Percentiles rank a stretch among this genome's conserved stretches.
Evolutionary conservation across 2,113 vertebrate species (phyloP).

Genomic region (Oenanthe melanoleuca): DNA sequence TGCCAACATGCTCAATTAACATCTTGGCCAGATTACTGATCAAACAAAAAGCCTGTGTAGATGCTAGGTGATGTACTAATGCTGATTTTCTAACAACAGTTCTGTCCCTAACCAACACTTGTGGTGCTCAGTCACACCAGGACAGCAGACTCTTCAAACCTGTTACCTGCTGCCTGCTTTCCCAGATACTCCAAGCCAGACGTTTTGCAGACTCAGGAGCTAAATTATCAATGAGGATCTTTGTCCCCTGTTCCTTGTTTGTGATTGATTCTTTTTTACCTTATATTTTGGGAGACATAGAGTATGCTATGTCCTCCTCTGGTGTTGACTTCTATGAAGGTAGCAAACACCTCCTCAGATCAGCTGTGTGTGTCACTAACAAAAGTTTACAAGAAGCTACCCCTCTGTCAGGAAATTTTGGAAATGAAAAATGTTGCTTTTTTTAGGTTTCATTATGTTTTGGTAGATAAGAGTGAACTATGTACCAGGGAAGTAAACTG

Average conservation of each 20-base stretch:
- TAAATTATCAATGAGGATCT: background rate
- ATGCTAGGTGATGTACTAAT: background rate
- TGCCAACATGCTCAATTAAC: background rate
- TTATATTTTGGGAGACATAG: background rate
- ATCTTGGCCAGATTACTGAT: background rate
- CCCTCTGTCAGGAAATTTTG: background rate
- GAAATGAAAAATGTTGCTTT: background rate
- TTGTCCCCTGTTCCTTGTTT: background rate
- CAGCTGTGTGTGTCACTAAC: background rate
- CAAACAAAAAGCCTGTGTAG: background rate
- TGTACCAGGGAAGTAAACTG: background rate
- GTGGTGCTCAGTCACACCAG: background rate
- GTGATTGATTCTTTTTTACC: background rate
- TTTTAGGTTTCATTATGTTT: background rate
- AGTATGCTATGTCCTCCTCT: background rate
- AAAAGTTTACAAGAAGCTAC: background rate
- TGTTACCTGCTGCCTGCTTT: background rate
- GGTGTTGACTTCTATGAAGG: background rate
- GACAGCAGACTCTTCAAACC: background rate
- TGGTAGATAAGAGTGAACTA: background rate
- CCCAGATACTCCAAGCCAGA: background rate
- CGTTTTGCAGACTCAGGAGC: background rate
- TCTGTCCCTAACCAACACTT: background rate
- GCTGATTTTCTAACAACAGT: background rate
- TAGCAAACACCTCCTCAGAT: background rate